Percentiles rank a stretch among this genome's conserved stretches.
These are phyloP conservation scores for Timandra comae DNA, from an alignment of 2,888 invertebrate species.

Conservation along the genomic window DNA sequence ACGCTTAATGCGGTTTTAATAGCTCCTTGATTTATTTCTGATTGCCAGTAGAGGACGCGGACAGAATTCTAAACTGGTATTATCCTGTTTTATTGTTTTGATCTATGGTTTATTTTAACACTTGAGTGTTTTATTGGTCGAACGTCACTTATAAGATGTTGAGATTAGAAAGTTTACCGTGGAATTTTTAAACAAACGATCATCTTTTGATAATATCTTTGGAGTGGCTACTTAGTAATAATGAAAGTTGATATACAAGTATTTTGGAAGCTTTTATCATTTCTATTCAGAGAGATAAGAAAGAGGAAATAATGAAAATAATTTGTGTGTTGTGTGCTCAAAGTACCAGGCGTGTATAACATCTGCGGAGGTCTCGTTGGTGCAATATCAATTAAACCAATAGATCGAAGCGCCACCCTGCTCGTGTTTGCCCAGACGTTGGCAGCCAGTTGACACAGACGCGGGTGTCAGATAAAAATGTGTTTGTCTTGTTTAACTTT, in stretches of 20 bases:
- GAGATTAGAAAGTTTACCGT: conserved; percentile 14
- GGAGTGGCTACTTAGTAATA: conserved; percentile 6
- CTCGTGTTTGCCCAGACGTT: conserved; percentile 53
- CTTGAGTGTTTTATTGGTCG: background rate
- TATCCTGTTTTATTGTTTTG: conserved; percentile 39
- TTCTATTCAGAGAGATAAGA: conserved; percentile 5
- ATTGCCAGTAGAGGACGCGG: conserved; percentile 51
- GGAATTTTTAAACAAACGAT: conserved; percentile 11
- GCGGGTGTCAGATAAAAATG: conserved; percentile 62
- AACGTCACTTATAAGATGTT: background rate
- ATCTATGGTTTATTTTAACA: conserved; percentile 36
- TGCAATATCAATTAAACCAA: conserved; percentile 61
- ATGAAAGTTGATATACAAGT: conserved; percentile 1
- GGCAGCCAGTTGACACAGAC: conserved; percentile 48
- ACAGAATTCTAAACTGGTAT: conserved; percentile 31
- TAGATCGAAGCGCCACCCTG: conserved; percentile 52
- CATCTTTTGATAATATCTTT: conserved; percentile 12
- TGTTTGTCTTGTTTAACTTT: conserved; percentile 61
- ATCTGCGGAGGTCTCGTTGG: conserved; percentile 35
- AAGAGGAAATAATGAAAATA: conserved; percentile 9
- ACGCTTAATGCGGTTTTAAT: conserved; percentile 63
- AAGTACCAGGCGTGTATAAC: conserved; percentile 38
- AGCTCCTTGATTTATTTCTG: conserved; percentile 63
- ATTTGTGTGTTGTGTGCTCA: conserved; percentile 17
- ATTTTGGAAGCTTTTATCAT: too few relatives aligned